Evolutionary conservation across 2,113 vertebrate genomes (phyloP).

Genomic region (Ammodramus savannarum): DNA sequence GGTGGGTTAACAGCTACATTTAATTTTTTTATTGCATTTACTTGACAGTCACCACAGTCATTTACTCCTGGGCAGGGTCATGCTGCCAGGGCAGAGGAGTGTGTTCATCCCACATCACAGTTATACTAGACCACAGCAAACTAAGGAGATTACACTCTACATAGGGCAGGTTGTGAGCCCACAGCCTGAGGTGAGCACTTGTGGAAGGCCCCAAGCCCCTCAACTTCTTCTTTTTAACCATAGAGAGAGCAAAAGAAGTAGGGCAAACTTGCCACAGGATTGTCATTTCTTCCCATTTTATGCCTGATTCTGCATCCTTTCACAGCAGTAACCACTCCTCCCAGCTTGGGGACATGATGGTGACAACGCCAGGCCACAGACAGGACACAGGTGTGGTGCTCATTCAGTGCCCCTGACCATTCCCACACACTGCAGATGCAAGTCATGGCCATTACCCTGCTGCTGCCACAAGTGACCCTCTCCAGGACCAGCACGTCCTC

Average conservation of each 20-base stretch:
- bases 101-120: not conserved
- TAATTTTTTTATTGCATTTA: not conserved
- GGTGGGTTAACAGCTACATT: not conserved
- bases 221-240: not conserved
- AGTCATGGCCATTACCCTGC: not conserved
- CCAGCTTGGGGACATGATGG: fast-evolving
- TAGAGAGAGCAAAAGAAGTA: not conserved
- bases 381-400: fast-evolving
- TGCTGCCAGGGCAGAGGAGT: not conserved
- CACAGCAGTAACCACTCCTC: not conserved
- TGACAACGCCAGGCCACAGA: not conserved
- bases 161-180: not conserved
- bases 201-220: not conserved
- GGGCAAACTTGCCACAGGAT: not conserved
- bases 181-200: not conserved
- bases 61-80: not conserved
- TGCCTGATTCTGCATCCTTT: not conserved
- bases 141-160: not conserved
- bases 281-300: not conserved
- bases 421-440: not conserved
- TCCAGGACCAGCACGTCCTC: not conserved
- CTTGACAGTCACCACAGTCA: not conserved
- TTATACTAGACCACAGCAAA: not conserved
- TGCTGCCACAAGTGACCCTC: not conserved
- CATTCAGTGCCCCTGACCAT: not conserved